Base-by-base conservation (phyloP, 2,797 vertebrate species). In the Myiotriccus ornatus region DNA sequence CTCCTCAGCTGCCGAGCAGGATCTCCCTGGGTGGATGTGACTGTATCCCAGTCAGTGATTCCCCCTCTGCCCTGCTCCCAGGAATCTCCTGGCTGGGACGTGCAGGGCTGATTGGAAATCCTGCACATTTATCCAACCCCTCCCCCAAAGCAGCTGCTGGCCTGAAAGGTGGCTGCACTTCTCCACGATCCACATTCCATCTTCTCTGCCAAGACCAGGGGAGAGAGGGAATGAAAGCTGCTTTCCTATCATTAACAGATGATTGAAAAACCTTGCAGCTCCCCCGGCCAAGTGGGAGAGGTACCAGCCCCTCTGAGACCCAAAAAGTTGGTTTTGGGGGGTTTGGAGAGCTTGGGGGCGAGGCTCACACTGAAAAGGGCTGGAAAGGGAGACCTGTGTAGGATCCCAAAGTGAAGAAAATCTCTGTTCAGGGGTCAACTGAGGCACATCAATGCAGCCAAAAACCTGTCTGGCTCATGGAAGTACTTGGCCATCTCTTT, bases 81-180 rank as follows among this genome's bases (percentile, higher is more conserved):
- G 44, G 69, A 24, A 68, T 8, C 25, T 69, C 35, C 89, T 55
- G 84, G 17, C 75, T 2, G 34, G 79, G 90, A 24, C 44, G 41
- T 52, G 50, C 27, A 27, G 57, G 71, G 55, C 53, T 73, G 73
- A 2, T 39, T 91, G 83, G 82, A 59, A 93, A 92, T 13, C 89
- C 91, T 77, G 68, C 68, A n/a, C 46, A 2, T 85, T 77, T 71
- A 73, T 87, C 89, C 17, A 18, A n/a, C 62, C 85, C 93, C 57
- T 43, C 79, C 85, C 76, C 43, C 25, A 27, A 37, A 84, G 55
- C 68, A 81, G 82, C 87, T 90, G 93, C 49, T 88, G 92, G 90
- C 84, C 92, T 91, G 63, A 55, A 75, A 88, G 91, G 95, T 95
- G 93, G 52, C 71, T 94, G 94, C 91, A 80, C 84, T 82, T 93